Percentiles rank a stretch among this genome's conserved stretches.
Evolutionary conservation across 2,888 invertebrate genomes (phyloP).

Genomic region (Apoda limacodes): DNA sequence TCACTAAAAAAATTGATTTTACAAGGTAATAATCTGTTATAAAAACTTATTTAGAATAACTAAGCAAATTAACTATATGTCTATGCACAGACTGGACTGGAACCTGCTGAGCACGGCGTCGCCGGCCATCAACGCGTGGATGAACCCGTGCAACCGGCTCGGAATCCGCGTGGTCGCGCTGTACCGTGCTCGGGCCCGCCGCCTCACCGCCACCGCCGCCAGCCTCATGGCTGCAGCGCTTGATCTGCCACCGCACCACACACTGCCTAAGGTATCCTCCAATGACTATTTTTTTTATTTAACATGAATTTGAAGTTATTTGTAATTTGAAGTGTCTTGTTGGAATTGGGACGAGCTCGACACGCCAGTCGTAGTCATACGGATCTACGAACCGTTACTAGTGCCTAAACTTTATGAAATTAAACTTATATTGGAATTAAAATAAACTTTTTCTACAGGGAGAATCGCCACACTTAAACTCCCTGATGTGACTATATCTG

Average conservation of each 20-base stretch:
- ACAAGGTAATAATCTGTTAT: conserved; percentile 72
- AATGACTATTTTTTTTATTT: too few relatives aligned
- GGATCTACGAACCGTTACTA: too few relatives aligned
- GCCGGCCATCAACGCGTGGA: conserved; percentile 97
- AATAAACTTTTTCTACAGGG: too few relatives aligned
- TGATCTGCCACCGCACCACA: conserved; percentile 87
- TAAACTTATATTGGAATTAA: too few relatives aligned
- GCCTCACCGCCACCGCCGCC: conserved; percentile 89
- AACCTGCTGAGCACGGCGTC: conserved; percentile 95
- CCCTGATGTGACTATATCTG: too few relatives aligned
- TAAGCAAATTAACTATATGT: background rate
- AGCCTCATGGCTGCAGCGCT: conserved; percentile 95
- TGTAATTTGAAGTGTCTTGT: too few relatives aligned
- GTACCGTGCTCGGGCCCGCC: conserved; percentile 81
- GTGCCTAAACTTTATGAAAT: too few relatives aligned
- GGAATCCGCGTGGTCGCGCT: conserved; percentile 86
- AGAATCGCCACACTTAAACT: too few relatives aligned
- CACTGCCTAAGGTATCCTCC: conserved; percentile 76
- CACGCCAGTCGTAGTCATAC: too few relatives aligned
- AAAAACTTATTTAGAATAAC: background rate
- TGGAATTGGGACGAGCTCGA: too few relatives aligned
- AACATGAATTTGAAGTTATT: too few relatives aligned
- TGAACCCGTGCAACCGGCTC: conserved; percentile 94
- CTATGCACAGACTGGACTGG: conserved; percentile 86
- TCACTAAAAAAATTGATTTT: conserved; percentile 93